Conservation (phyloP, 2,888 invertebrate species). For the Leptothorax acervorum region DNA sequence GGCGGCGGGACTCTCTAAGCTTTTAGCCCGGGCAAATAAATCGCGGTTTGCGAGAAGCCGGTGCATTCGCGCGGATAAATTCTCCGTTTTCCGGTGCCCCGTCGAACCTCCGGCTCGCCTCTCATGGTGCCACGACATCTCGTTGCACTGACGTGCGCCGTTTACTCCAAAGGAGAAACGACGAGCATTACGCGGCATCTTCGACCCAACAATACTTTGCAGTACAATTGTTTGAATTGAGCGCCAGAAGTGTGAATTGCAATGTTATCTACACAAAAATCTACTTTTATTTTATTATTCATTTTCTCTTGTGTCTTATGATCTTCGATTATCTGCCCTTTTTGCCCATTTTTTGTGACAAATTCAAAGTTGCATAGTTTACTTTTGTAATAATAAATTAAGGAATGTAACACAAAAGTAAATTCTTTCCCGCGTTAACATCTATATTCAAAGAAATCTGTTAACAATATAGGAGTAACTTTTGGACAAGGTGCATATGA, state of each 20-base stretch:
- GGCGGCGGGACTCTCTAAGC: conserved; percentile 71
- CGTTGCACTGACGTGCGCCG: conserved; percentile 64
- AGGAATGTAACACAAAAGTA: no score
- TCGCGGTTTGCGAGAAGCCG: conserved; percentile 71
- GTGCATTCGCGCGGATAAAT: conserved; percentile 70
- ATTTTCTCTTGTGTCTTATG: not conserved
- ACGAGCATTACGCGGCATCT: not conserved
- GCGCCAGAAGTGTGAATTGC: not conserved
- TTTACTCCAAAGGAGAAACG: conserved; percentile 52
- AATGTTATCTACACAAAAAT: not conserved
- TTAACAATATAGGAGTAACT: not conserved
- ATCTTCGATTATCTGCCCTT: not conserved
- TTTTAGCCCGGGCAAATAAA: conserved; percentile 77
- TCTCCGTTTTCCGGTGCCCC: conserved; percentile 51
- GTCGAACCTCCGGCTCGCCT: not conserved
- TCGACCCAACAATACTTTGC: not conserved
- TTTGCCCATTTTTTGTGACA: not conserved
- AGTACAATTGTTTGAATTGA: not conserved
- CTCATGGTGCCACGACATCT: conserved; percentile 53
- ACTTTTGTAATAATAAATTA: no score
- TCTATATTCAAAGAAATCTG: not conserved
- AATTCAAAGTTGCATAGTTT: no score
- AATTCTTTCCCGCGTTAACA: no score
- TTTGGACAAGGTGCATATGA: not conserved
- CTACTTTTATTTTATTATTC: not conserved